These are phyloP conservation scores for Metaphire vulgaris DNA, from an alignment of 1,140 invertebrate genomes.

Conservation along the genomic window DNA sequence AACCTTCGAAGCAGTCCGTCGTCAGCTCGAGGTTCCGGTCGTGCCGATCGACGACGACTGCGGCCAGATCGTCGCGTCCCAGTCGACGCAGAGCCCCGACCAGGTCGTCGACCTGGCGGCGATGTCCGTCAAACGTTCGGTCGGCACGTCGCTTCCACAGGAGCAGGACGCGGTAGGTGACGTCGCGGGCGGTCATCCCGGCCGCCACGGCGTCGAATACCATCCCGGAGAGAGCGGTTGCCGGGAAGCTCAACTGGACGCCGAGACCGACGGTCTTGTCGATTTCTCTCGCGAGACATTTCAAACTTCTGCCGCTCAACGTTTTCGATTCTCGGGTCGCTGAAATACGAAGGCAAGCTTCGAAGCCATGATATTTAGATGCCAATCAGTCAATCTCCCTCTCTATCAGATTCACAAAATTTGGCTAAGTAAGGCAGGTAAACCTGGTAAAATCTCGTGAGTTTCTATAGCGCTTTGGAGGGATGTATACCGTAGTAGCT, in stretches of 20 bases:
- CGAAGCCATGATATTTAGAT: too few relatives aligned
- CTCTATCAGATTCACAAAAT: too few relatives aligned
- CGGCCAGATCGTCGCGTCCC: slow-evolving; percentile 40
- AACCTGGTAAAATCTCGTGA: too few relatives aligned
- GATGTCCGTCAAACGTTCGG: not conserved
- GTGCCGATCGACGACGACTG: slow-evolving; percentile 39
- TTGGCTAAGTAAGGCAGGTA: too few relatives aligned
- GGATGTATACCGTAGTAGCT: too few relatives aligned
- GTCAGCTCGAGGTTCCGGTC: slow-evolving; percentile 41
- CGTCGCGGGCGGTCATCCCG: slow-evolving; percentile 39
- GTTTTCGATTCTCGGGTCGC: slow-evolving; percentile 45
- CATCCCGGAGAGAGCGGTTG: slow-evolving; percentile 48
- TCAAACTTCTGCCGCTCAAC: slow-evolving; percentile 43
- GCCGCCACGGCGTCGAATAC: slow-evolving; percentile 50
- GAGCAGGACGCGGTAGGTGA: not conserved
- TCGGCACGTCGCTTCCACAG: not conserved
- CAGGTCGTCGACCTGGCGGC: slow-evolving; percentile 21
- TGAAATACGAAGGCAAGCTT: too few relatives aligned
- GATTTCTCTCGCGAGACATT: slow-evolving; percentile 40
- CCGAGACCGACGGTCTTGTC: slow-evolving; percentile 47
- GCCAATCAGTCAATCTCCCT: too few relatives aligned
- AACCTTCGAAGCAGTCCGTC: slow-evolving; percentile 34
- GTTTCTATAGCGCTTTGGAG: too few relatives aligned
- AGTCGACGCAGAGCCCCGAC: slow-evolving; percentile 42
- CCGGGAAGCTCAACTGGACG: slow-evolving; percentile 47